Evolutionary conservation across 2,113 vertebrate species (phyloP).

Genomic region (Psephotus haematonotus): DNA sequence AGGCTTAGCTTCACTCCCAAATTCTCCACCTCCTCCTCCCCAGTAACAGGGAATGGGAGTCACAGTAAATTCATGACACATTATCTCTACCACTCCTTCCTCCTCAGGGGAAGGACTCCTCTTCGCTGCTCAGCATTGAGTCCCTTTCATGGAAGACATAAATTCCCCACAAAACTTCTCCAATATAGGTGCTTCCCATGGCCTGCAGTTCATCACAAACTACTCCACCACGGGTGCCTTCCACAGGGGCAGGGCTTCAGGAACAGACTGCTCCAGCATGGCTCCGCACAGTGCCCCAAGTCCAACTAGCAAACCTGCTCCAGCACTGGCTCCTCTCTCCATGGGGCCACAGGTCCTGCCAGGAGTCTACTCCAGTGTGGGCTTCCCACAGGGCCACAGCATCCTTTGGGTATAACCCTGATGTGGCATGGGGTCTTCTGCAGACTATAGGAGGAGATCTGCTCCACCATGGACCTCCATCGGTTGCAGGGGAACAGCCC

Average conservation of each 20-base stretch:
- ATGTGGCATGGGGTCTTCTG: rapidly evolving
- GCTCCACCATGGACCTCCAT: neutral
- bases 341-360: neutral
- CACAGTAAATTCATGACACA: neutral
- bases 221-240: neutral
- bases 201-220: neutral
- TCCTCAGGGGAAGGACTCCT: too few relatives aligned
- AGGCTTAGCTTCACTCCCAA: rapidly evolving
- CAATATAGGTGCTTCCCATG: neutral
- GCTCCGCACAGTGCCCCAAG: neutral
- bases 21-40: neutral
- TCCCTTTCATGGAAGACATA: neutral
- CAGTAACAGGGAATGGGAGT: neutral
- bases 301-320: neutral
- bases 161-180: neutral
- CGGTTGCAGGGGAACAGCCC: neutral
- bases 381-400: neutral
- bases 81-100: neutral
- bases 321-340: neutral
- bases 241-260: neutral
- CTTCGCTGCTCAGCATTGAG: neutral
- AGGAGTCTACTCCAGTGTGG: neutral
- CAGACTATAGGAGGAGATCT: neutral
- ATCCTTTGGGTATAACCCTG: neutral
- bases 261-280: neutral